Conservation (phyloP, 2,113 vertebrate genomes). For the Meles meles region DNA sequence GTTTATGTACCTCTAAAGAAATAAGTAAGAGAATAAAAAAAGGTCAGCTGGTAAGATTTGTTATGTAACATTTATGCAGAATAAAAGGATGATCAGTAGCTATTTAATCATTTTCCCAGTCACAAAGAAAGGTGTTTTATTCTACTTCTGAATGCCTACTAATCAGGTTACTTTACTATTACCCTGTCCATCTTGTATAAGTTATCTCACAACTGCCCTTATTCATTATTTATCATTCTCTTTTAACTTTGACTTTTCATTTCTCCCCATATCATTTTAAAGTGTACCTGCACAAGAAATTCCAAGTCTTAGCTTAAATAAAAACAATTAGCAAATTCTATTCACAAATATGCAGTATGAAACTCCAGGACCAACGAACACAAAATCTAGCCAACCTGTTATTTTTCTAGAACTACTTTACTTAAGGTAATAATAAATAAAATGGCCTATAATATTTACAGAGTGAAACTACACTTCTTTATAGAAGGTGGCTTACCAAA, state of each 20-base stretch:
- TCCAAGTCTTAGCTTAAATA: conserved; percentile 17
- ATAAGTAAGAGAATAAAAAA: conserved; percentile 35
- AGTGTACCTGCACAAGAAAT: background rate
- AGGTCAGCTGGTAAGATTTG: background rate
- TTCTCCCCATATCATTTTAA: conserved; percentile 32
- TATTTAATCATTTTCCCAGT: background rate
- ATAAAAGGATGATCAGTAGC: background rate
- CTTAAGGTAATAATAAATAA: conserved; percentile 28
- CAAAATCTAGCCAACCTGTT: background rate
- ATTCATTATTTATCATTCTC: conserved; percentile 18
- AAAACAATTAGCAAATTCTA: conserved; percentile 41
- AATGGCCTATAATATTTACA: background rate
- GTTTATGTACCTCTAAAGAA: conserved; percentile 31
- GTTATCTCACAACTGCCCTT: background rate
- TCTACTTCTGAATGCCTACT: conserved; percentile 20
- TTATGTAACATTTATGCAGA: background rate
- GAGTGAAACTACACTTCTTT: background rate
- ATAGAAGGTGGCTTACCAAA: background rate
- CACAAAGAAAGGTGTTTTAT: background rate
- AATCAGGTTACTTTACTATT: conserved; percentile 34
- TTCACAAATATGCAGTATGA: background rate
- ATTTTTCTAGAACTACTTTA: conserved; percentile 31
- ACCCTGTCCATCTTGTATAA: background rate
- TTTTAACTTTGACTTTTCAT: background rate
- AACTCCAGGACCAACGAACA: background rate